A percentile compares a stretch with the other conserved stretches of the same genome.
phyloP scores from a whole-genome alignment of 2,888 invertebrate species.

The Eueremaeus valkanovi region DNA sequence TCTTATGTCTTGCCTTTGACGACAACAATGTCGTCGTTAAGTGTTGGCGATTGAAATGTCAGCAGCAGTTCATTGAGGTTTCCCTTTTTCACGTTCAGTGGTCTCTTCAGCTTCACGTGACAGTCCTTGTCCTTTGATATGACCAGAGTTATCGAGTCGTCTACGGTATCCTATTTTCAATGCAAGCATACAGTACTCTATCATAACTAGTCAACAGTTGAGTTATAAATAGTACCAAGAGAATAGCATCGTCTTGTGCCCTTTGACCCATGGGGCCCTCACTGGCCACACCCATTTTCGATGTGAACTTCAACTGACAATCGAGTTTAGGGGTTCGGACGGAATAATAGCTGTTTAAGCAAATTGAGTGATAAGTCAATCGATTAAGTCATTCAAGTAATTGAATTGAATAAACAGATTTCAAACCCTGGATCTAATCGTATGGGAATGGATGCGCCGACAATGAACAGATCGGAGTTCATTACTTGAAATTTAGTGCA shows the following conservation, averaged over 20 bases:
- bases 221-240: slow-evolving; percentile 37
- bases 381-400: neutral
- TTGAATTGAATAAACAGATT: neutral
- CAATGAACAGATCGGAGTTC: slow-evolving; percentile 47
- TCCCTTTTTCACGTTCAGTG: slow-evolving; percentile 41
- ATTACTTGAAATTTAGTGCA: slow-evolving; percentile 47
- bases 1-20: too few species aligned
- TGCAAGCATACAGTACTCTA: neutral
- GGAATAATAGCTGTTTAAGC: slow-evolving; percentile 45
- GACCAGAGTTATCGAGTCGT: slow-evolving; percentile 42
- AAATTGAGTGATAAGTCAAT: neutral
- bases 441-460: slow-evolving; percentile 47
- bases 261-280: slow-evolving; percentile 37
- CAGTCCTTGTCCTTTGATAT: slow-evolving; percentile 44
- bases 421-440: slow-evolving; percentile 45
- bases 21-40: slow-evolving; percentile 44
- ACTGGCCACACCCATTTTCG: slow-evolving; percentile 41
- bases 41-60: slow-evolving; percentile 42
- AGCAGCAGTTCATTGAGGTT: slow-evolving; percentile 42
- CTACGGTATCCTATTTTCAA: slow-evolving; percentile 41
- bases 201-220: neutral
- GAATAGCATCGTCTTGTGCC: slow-evolving; percentile 36
- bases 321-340: slow-evolving; percentile 48
- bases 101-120: slow-evolving; percentile 42
- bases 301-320: slow-evolving; percentile 47